Evolutionary conservation across 1,140 invertebrate genomes (phyloP), one percentile per base, ranked within the genome.

Genomic region (Globodera rostochiensis): DNA sequence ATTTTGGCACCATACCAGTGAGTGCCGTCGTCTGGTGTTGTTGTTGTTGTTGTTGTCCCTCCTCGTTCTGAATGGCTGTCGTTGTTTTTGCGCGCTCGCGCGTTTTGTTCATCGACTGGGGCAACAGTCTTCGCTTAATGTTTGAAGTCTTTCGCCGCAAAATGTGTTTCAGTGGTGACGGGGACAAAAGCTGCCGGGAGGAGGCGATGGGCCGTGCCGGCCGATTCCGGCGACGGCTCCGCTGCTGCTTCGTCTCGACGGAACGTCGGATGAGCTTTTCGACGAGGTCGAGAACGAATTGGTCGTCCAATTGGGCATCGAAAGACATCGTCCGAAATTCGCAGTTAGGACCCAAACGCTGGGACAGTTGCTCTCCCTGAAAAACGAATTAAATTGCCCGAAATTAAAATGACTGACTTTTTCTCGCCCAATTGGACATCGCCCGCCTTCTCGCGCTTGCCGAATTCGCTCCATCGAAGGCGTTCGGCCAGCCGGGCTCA

Each of bases 321-420:
- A 82, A 82, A n/a, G 67, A 74, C 46, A 82, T 13, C 8, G 79
- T 83, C 11, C 67, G 53, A 53, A 82, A 82, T 49, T 82, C 57
- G 46, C 81, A 82, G 25, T 82, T 71, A 1, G 81, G 81, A 11
- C 81, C 81, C 46, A 82, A 82, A 13, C 50, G 25, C 19, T 69
- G 36, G 7, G 69, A 66, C 50, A 81, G 46, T 9, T 67, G 21
- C 69, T 81, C 77, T 8, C 79, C 80, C 81, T 82, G 60, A 46
- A 71, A 21, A n/a, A 19, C n/a, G 36, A 36, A 73, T 15, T 73
- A 36, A 36, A 25, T 66, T n/a, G 4, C 8, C 4, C 57, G 21
- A 64, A 80, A 36, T 36, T 0, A 36, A 36, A 36, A 1, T 36
- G 36, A 19, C 9, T 53, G 49, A 83, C 73, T 6, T 82, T 57